These are phyloP conservation scores for Phylloscopus collybita DNA, from an alignment of 2,797 vertebrate species.

Conservation along the genomic window DNA sequence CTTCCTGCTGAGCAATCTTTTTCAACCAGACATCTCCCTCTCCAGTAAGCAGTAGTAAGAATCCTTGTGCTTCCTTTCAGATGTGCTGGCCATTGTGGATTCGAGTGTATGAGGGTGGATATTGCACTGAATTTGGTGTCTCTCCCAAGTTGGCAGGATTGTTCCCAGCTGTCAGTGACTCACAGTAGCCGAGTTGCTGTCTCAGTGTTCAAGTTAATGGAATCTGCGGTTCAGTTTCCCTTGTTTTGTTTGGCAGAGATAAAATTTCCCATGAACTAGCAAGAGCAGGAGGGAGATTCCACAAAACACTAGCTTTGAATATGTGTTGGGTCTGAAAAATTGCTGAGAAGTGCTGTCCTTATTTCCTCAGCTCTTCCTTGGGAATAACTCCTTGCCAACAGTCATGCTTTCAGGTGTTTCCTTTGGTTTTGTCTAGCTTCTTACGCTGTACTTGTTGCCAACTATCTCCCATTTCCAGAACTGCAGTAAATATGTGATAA, in stretches of 20 bases:
- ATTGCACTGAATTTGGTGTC: background rate
- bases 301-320: background rate
- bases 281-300: slow-evolving; percentile 1
- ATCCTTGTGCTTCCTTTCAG: slow-evolving; percentile 19
- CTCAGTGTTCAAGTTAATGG: slow-evolving; percentile 45
- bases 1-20: background rate
- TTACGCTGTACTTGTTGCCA: background rate
- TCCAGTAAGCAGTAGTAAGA: background rate
- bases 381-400: background rate
- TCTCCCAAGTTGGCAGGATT: slow-evolving; percentile 13
- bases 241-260: slow-evolving; percentile 19
- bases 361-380: background rate
- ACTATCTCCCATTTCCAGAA: background rate
- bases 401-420: background rate
- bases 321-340: background rate
- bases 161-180: slow-evolving; percentile 58
- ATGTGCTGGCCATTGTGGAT: background rate
- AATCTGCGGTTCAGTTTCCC: slow-evolving; percentile 43
- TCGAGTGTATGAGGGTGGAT: background rate
- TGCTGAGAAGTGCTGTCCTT: background rate
- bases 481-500: background rate
- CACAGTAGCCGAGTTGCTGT: slow-evolving; percentile 22
- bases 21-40: background rate
- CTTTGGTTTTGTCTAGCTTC: background rate
- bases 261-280: slow-evolving; percentile 15